Evolutionary conservation across 1,140 invertebrate species (phyloP).

Genomic region (Lethrus apterus): DNA sequence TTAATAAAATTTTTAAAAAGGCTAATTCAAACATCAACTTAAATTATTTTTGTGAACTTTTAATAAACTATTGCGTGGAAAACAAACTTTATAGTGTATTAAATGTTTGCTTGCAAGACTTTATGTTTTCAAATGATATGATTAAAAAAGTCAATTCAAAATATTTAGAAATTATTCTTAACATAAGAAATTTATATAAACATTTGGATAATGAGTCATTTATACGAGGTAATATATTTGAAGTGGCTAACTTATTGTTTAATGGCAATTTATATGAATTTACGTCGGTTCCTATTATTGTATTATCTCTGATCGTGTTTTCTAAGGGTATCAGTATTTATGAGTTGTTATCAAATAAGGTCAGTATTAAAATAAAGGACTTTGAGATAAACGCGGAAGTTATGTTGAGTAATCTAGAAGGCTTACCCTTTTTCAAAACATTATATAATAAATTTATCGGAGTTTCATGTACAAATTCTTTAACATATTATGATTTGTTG

Average conservation of each 20-base stretch:
- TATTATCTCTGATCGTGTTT: constrained; percentile 40
- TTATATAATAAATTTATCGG: constrained; percentile 2
- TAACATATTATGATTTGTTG: constrained; percentile 31
- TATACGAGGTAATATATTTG: constrained; percentile 31
- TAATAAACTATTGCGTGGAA: constrained; percentile 47
- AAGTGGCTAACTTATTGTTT: constrained; percentile 34
- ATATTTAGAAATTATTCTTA: constrained; percentile 33
- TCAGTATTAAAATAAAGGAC: constrained; percentile 2
- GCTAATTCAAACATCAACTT: constrained; percentile 36
- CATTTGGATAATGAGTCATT: constrained; percentile 24
- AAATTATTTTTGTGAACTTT: constrained; percentile 46
- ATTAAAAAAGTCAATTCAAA: constrained; percentile 24
- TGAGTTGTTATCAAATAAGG: constrained; percentile 8
- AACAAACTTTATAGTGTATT: constrained; percentile 46
- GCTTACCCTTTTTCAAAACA: neutral
- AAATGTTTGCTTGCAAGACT: constrained; percentile 43
- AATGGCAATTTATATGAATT: constrained; percentile 27
- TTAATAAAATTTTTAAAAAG: constrained; percentile 38
- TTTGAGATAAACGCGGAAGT: constrained; percentile 8
- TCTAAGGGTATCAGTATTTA: constrained; percentile 8
- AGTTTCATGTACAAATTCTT: neutral
- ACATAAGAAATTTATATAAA: constrained; percentile 33
- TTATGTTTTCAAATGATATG: constrained; percentile 25
- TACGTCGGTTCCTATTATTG: constrained; percentile 41
- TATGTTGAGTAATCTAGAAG: constrained; percentile 1